A percentile compares a stretch with the other conserved stretches of the same genome.
These are phyloP conservation scores for Corythucha ciliata DNA, from an alignment of 2,888 invertebrate species.

Conservation along the genomic window DNA sequence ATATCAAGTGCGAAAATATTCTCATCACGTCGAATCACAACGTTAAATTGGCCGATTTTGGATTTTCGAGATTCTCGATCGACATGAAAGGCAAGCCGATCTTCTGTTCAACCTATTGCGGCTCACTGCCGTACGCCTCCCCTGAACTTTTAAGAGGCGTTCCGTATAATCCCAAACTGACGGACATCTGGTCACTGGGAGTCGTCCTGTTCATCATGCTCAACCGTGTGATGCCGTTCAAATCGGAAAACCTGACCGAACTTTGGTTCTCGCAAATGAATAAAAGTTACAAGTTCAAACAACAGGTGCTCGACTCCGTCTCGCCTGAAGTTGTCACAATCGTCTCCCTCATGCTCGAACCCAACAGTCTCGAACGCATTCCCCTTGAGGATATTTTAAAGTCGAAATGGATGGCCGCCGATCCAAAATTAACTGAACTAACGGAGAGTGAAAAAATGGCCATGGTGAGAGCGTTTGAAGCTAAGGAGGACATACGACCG, in stretches of 20 bases:
- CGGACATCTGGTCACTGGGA: conserved; percentile 74
- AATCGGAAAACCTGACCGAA: conserved; percentile 46
- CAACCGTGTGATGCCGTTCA: conserved; percentile 74
- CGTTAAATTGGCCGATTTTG: conserved; percentile 73
- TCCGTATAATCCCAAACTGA: conserved; percentile 59
- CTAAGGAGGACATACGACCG: conserved; percentile 6
- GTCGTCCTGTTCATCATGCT: conserved; percentile 72
- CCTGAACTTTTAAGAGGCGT: conserved; percentile 71
- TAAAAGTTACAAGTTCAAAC: conserved; percentile 13
- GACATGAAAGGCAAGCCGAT: conserved; percentile 41
- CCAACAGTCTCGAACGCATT: conserved; percentile 53
- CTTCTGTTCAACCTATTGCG: conserved; percentile 71
- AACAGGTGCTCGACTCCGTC: conserved; percentile 36
- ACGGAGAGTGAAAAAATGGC: conserved; percentile 19
- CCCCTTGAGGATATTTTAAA: conserved; percentile 46
- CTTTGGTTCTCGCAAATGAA: conserved; percentile 15
- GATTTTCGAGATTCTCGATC: conserved; percentile 49
- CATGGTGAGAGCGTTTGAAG: conserved; percentile 5
- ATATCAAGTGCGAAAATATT: conserved; percentile 75
- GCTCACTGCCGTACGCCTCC: conserved; percentile 75
- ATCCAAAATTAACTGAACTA: conserved; percentile 8
- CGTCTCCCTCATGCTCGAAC: conserved; percentile 44
- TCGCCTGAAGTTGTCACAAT: conserved; percentile 41
- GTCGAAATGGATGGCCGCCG: conserved; percentile 52
- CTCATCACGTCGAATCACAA: conserved; percentile 62